These are phyloP conservation scores for Drepana falcataria DNA, from an alignment of 2,888 invertebrate genomes.

Conservation along the genomic window DNA sequence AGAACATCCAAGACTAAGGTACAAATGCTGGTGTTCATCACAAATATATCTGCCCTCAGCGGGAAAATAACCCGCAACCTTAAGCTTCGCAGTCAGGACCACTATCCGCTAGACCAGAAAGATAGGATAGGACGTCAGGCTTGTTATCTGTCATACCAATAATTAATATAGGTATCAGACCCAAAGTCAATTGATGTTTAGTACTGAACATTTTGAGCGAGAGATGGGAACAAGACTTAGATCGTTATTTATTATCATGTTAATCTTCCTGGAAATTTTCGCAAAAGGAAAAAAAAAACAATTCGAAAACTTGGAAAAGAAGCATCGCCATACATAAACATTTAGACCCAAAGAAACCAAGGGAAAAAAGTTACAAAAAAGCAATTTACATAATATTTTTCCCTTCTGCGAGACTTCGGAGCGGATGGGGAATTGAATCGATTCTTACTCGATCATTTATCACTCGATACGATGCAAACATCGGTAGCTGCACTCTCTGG, in stretches of 20 bases:
- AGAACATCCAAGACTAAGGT: no score
- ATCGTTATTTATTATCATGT: neutral
- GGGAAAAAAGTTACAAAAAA: slow-evolving; percentile 5
- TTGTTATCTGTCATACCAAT: no score
- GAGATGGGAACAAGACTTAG: no score
- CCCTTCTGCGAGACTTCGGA: neutral
- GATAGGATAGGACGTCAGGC: no score
- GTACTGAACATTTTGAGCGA: no score
- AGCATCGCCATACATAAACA: slow-evolving; percentile 1
- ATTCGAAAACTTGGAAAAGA: neutral
- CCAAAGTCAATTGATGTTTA: no score
- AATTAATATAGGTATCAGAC: no score
- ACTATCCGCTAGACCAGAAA: no score
- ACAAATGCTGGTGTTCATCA: no score
- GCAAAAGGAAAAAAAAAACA: neutral
- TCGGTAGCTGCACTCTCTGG: slow-evolving; percentile 6
- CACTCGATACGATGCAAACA: slow-evolving; percentile 8
- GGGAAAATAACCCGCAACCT: no score
- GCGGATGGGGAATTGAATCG: slow-evolving; percentile 5
- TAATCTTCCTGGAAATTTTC: neutral
- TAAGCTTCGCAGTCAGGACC: no score
- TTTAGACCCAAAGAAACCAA: slow-evolving; percentile 2
- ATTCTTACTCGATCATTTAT: slow-evolving; percentile 7
- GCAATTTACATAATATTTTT: slow-evolving; percentile 3
- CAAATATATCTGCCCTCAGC: no score